Base-by-base conservation (phyloP, 2,113 vertebrate genomes). In the Arvicanthis niloticus region DNA sequence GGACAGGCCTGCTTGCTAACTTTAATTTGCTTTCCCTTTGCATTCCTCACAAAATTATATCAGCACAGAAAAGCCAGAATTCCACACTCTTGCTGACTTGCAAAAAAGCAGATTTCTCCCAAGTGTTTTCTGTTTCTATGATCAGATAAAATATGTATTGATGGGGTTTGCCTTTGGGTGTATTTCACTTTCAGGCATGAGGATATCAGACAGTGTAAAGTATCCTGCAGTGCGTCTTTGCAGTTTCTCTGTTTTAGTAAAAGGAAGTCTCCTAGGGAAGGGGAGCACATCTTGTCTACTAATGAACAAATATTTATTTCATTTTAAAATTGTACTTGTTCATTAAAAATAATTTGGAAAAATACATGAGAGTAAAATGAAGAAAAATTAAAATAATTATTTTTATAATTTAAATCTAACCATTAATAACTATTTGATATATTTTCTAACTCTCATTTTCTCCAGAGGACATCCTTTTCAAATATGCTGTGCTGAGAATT, bases 281-380 rank as follows among this genome's bases (percentile, higher is more conserved):
- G 58, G 87, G 60, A 95, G 15, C 29, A 48, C 56, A 96, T 95
- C 88, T 94, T 91, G 92, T 78, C 68, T n/a, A 89, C 51, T 96
- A 96, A 92, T 97, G 93, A 97, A 97, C 86, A 97, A 95, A 97
- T 97, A 95, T 97, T 97, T 97, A 96, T 98, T 97, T 97, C 94
- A 96, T 97, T 97, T 96, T 84, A 87, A 97, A 97, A 91, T 94
- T 94, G 96, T 93, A 95, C 89, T 91, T 94, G 73, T 34, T 95
- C 84, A 97, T 97, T 97, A 97, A 95, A 97, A 97, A 96, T 97
- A 97, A 95, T 97, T 97, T 98, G 76, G 70, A 94, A 96, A 97
- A 95, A 89, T 89, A 92, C 72, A 93, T 96, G 91, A 72, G 58
- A 96, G 40, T 91, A 94, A 97, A 97, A 95, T 98, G 91, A 97